A percentile compares a stretch with the other conserved stretches of the same genome.
These are phyloP conservation scores for Malthinus flaveolus DNA, from an alignment of 2,888 invertebrate genomes.

Conservation along the genomic window DNA sequence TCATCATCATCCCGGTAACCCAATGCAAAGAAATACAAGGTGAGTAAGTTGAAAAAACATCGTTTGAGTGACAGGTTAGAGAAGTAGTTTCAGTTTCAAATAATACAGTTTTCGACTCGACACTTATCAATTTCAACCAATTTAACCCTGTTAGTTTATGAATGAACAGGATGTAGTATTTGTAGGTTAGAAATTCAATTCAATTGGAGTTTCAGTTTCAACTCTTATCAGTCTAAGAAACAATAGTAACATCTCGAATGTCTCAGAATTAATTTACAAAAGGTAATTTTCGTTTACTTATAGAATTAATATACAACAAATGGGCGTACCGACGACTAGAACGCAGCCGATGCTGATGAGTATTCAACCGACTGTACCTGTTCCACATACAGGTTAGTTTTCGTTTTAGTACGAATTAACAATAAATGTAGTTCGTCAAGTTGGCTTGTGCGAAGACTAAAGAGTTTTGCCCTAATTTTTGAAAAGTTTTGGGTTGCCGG, in stretches of 20 bases:
- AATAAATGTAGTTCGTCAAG: too few relatives aligned
- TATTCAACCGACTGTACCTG: constrained; percentile 54
- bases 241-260: too few relatives aligned
- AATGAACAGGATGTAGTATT: neutral
- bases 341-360: constrained; percentile 60
- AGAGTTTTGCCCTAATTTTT: too few relatives aligned
- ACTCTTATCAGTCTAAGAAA: too few relatives aligned
- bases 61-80: constrained; percentile 8
- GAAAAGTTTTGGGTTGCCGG: too few relatives aligned
- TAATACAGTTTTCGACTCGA: neutral
- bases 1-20: constrained; percentile 67
- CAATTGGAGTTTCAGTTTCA: too few relatives aligned
- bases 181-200: too few relatives aligned
- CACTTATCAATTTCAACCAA: neutral
- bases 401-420: too few relatives aligned
- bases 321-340: constrained; percentile 51
- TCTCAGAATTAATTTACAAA: neutral
- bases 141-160: constrained; percentile 13
- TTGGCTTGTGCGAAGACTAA: too few relatives aligned
- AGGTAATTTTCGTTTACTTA: constrained; percentile 14
- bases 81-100: constrained; percentile 13
- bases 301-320: constrained; percentile 54
- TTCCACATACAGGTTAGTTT: constrained; percentile 43
- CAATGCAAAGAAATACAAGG: constrained; percentile 66
- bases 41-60: constrained; percentile 34